Evolutionary conservation across 2,888 invertebrate genomes (phyloP).

Genomic region (Macaria notata): DNA sequence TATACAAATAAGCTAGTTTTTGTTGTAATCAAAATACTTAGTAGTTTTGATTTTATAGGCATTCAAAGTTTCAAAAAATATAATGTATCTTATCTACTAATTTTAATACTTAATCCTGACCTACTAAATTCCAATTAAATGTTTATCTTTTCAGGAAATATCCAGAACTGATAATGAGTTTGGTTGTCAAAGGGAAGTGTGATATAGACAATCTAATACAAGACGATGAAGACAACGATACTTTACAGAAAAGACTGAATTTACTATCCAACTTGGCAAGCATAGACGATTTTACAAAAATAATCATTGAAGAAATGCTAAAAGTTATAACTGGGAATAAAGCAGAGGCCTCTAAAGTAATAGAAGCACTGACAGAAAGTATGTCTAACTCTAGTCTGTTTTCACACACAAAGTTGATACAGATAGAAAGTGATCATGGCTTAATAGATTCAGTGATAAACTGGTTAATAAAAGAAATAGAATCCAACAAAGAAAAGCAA

Average conservation of each 20-base stretch:
- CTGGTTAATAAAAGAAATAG: slow-evolving; percentile 63
- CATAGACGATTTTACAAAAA: slow-evolving; percentile 72
- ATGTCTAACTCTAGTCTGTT: slow-evolving; percentile 62
- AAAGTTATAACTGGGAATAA: slow-evolving; percentile 53
- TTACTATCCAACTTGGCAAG: slow-evolving; percentile 71
- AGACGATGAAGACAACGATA: slow-evolving; percentile 44
- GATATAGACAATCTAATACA: slow-evolving; percentile 55
- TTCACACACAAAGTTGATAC: slow-evolving; percentile 55
- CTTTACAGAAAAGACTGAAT: slow-evolving; percentile 64
- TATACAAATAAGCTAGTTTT: too few relatives aligned
- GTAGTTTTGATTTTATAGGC: too few relatives aligned
- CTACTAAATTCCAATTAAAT: too few relatives aligned
- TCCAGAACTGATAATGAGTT: slow-evolving; percentile 76
- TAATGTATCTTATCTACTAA: too few relatives aligned
- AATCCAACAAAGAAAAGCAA: slow-evolving; percentile 40
- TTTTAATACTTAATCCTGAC: too few relatives aligned
- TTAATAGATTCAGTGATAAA: slow-evolving; percentile 60
- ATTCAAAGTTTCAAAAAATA: too few relatives aligned
- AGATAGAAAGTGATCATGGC: slow-evolving; percentile 73
- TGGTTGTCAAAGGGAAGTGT: slow-evolving; percentile 73
- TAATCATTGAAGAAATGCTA: slow-evolving; percentile 70
- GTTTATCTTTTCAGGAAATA: slow-evolving; percentile 47
- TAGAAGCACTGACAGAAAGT: slow-evolving; percentile 58
- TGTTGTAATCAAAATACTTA: too few relatives aligned
- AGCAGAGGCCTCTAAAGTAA: slow-evolving; percentile 54